Percentiles rank a stretch among this genome's conserved stretches.
Evolutionary conservation across 1,140 invertebrate species (phyloP).

Genomic region (Caenorhabditis elegans): DNA sequence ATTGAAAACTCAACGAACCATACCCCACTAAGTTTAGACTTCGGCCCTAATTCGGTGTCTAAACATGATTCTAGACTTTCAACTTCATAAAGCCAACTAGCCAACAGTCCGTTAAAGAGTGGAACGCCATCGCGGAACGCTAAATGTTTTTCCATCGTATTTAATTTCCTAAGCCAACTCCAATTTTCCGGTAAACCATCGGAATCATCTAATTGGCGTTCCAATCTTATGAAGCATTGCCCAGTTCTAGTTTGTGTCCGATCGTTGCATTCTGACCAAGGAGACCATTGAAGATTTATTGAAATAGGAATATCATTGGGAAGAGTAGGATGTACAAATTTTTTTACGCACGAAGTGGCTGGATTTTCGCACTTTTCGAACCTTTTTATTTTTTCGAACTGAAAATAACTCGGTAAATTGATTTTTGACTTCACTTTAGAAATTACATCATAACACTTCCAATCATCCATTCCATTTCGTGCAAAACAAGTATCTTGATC

Average conservation of each 20-base stretch:
- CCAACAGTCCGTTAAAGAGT: not conserved
- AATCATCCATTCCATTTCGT: not conserved
- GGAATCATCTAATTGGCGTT: not conserved
- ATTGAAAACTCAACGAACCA: too few relatives aligned
- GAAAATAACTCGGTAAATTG: not conserved
- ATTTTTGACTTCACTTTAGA: too few relatives aligned
- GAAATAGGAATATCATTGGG: not conserved
- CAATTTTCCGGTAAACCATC: not conserved
- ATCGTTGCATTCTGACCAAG: not conserved
- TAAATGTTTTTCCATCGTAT: not conserved
- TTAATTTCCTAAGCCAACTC: not conserved
- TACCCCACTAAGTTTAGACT: too few relatives aligned
- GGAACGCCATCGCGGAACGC: not conserved
- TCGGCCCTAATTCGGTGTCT: not conserved
- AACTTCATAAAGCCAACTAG: not conserved
- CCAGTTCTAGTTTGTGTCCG: not conserved
- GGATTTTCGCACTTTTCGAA: not conserved
- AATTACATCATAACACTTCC: not conserved
- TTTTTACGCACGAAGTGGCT: not conserved
- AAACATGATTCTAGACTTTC: not conserved
- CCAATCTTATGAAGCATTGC: not conserved
- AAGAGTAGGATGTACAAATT: not conserved
- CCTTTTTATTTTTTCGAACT: not conserved
- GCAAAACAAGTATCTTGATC: not conserved
- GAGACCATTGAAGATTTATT: not conserved